Evolutionary conservation across 1,140 invertebrate genomes (phyloP), one percentile per base, ranked within the genome.

Genomic region (Sinonovacula constricta): DNA sequence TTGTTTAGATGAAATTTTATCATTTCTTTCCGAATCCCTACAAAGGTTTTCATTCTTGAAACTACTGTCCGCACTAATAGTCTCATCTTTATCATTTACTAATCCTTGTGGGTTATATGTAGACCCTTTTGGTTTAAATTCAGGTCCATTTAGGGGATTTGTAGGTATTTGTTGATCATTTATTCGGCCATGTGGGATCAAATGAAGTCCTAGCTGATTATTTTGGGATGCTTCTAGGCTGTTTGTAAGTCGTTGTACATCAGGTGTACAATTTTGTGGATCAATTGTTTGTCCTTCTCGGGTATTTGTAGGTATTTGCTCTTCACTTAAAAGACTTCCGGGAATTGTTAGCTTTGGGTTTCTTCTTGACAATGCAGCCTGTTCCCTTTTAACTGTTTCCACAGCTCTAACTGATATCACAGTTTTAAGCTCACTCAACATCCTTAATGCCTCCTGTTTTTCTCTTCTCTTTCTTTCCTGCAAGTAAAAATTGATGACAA

Each of bases 371-470:
- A 78, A 33, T 22, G 67, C 75, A 2, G 57, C 75, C 26, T 62
- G 66, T 26, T 78, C 75, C 26, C 75, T 49, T 26, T 53, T 69
- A 14, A 69, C 66, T 2, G 56, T 63, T 39, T 78, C 75, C 24
- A 78, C 75, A 31, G 75, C 75, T 54, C 75, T 60, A 15, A 78
- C 75, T 33, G 75, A 78, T 30, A 78, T 78, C 22, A 78, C 75
- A 49, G 66, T 34, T 24, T 78, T 78, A 4, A 78, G 56, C 49
- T 78, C 75, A 54, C 65, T 59, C 33, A 78, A 63, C 65, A 78
- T 59, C 59, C 75, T 59, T n/a, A 78, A 28, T 18, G 75, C 54
- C 31, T 78, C 75, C 36, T 78, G 45, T 28, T 68, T 78, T 28
- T 78, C 75, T 51, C 22, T 18, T 31, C 57, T 78, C 65, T 78